phyloP scores from a whole-genome alignment of 92 coral and sea anemone genomes.

The Hydrozoanthus gracilis region DNA sequence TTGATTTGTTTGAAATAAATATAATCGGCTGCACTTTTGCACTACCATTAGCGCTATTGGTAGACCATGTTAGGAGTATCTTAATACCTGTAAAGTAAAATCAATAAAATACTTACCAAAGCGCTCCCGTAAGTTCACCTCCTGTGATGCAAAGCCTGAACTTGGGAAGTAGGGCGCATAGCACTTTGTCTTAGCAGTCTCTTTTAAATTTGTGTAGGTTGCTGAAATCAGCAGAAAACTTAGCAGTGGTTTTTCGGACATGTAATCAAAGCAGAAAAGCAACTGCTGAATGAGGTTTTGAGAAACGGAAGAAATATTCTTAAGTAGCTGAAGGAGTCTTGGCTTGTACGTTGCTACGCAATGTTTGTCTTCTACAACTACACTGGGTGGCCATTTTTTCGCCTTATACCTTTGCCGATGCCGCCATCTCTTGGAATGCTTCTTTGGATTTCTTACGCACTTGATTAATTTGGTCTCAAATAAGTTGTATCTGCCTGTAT shows the following conservation, averaged over 20 bases:
- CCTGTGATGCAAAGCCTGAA: no score
- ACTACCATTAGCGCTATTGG: background rate
- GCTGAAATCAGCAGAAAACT: conserved; percentile 59
- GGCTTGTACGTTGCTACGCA: conserved; percentile 11
- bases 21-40: background rate
- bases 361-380: conserved; percentile 64
- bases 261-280: conserved; percentile 62
- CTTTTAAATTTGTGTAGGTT: conserved; percentile 20
- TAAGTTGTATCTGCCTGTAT: conserved; percentile 52
- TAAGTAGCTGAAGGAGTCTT: background rate
- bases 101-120: conserved; percentile 18
- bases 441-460: conserved; percentile 60
- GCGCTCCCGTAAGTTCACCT: background rate
- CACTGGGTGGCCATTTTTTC: conserved; percentile 48
- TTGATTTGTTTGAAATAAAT: background rate
- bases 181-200: conserved; percentile 7
- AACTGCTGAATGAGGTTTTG: no score
- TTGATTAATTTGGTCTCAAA: conserved; percentile 45
- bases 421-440: conserved; percentile 47
- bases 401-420: background rate
- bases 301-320: background rate
- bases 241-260: conserved; percentile 62
- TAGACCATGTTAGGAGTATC: background rate
- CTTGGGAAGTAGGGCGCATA: background rate
- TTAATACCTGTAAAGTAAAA: background rate